Base-by-base conservation (phyloP, 2,888 invertebrate species). In the Leptopilina myrica region DNA sequence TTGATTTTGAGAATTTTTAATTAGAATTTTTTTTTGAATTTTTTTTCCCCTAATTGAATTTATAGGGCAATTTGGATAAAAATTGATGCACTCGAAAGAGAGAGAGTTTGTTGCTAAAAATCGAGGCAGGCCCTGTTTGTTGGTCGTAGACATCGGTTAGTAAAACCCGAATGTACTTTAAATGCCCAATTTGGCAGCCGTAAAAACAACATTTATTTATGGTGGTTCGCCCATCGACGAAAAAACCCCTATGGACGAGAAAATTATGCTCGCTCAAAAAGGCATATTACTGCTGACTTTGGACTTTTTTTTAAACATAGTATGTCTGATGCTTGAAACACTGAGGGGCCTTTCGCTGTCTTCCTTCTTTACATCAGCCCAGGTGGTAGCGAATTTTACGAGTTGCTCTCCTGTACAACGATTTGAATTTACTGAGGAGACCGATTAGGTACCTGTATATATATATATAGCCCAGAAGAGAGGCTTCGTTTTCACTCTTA, bases 161-260 rank as follows among this genome's bases (percentile, higher is more conserved):
- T 87, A 89, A 89, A 89, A 80, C 77, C 84, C 85, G 86, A 88
- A 88, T 87, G 87, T 87, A 87, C 88, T 88, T 90, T 91, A 91
- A 90, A 90, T 87, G 90, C 88, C 90, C 91, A 91, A 91, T 91
- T 91, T 91, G 88, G 90, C 89, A 89, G 90, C 89, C 89, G 90
- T 91, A 91, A 91, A 90, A 91, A 89, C 90, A 90, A 89, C 90
- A 89, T 91, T 91, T 91, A 90, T 91, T 91, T 90, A 91, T 88
- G 90, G 87, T 87, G 85, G 87, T 88, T 89, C 86, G 88, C 84
- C 87, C 88, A 86, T 87, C 88, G 86, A 84, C 85, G 86, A 85
- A 84, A 87, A 88, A 88, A 85, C 84, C 85, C 84, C 85, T 86
- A 87, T 84, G 86, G 86, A 83, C 84, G 84, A 87, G 87, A 87